phyloP scores from a whole-genome alignment of 2,113 vertebrate species.

The Phyllostomus discolor region DNA sequence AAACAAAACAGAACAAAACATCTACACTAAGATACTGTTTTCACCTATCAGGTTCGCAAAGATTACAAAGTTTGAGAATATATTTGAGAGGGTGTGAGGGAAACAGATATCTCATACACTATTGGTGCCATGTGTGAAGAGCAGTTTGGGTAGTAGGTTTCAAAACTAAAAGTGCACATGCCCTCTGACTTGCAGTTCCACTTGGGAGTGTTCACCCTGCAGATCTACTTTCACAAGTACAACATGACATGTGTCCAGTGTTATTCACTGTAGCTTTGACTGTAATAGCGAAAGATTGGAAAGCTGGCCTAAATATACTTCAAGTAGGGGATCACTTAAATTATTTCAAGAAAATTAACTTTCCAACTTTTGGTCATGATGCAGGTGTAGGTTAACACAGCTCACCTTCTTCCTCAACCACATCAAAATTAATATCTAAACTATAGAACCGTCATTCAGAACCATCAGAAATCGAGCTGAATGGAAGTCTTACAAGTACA shows the following conservation, averaged over 20 bases:
- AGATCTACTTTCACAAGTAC: neutral
- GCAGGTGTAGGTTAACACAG: no score
- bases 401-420: no score
- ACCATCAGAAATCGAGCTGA: no score
- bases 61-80: neutral
- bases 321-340: neutral
- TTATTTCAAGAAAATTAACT: neutral
- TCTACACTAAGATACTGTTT: neutral
- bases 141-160: neutral
- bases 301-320: neutral
- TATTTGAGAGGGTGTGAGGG: neutral
- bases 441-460: no score
- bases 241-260: neutral
- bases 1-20: neutral
- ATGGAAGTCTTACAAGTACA: no score
- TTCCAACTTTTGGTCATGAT: neutral
- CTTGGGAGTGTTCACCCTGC: neutral
- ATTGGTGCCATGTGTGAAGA: neutral
- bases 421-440: no score
- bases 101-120: neutral
- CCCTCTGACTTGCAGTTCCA: neutral
- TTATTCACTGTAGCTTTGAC: neutral
- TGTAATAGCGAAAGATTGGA: neutral
- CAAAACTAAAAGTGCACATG: neutral
- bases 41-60: neutral